Percentiles rank a stretch among this genome's conserved stretches.
These are phyloP conservation scores for Drosophila dunni DNA, from an alignment of 1,140 invertebrate species.

Conservation along the genomic window DNA sequence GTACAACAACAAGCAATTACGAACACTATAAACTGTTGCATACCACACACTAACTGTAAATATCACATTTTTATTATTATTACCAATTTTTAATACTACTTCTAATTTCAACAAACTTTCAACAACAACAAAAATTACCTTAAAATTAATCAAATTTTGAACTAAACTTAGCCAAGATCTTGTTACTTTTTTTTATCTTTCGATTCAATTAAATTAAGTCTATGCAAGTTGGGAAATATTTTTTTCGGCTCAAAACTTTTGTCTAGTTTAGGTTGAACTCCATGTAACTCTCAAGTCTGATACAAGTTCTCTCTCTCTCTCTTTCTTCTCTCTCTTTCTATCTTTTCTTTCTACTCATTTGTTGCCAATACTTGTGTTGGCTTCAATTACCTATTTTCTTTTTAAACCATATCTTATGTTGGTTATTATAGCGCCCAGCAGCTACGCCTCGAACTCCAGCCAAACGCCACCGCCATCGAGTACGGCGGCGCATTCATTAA, in stretches of 20 bases:
- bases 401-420: slow-evolving; percentile 14
- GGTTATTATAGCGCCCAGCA: slow-evolving; percentile 66
- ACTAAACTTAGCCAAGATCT: slow-evolving; percentile 47
- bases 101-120: slow-evolving; percentile 32
- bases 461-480: slow-evolving; percentile 79
- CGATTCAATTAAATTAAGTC: slow-evolving; percentile 14
- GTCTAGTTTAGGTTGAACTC: slow-evolving; percentile 28
- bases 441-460: slow-evolving; percentile 79
- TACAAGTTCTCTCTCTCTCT: slow-evolving; percentile 41
- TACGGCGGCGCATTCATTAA: slow-evolving; percentile 69
- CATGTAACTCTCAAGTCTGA: slow-evolving; percentile 44
- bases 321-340: slow-evolving; percentile 11
- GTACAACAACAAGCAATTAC: slow-evolving; percentile 54
- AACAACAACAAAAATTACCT: slow-evolving; percentile 40
- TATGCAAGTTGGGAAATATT: slow-evolving; percentile 8
- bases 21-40: slow-evolving; percentile 55
- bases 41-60: slow-evolving; percentile 83
- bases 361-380: too few species aligned
- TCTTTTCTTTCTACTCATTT: slow-evolving; percentile 2
- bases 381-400: slow-evolving; percentile 11
- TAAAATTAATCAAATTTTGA: slow-evolving; percentile 30
- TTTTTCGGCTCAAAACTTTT: slow-evolving; percentile 33
- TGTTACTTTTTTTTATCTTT: slow-evolving; percentile 66
- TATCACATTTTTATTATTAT: slow-evolving; percentile 68
- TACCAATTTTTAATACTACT: slow-evolving; percentile 41